These are phyloP conservation scores for Nephrotoma guestfalica DNA, from an alignment of 2,888 invertebrate genomes.

Conservation along the genomic window DNA sequence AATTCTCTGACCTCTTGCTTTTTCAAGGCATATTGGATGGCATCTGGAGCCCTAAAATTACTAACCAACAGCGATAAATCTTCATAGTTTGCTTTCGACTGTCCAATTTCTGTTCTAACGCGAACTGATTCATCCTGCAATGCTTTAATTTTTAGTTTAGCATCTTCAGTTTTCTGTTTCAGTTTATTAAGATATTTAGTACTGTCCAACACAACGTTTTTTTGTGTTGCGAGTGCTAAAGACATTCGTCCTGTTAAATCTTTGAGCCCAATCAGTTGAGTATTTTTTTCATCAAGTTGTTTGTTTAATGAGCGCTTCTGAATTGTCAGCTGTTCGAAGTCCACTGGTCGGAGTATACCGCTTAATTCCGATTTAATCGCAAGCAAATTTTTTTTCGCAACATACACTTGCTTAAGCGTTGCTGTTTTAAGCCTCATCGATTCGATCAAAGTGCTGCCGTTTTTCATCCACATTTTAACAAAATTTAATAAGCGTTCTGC, in stretches of 20 bases:
- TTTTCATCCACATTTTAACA: constrained; percentile 39
- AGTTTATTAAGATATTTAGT: constrained; percentile 29
- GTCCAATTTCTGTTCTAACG: constrained; percentile 27
- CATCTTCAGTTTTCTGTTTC: constrained; percentile 27
- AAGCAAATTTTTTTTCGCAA: constrained; percentile 25
- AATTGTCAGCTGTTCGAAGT: constrained; percentile 42
- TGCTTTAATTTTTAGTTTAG: constrained; percentile 28
- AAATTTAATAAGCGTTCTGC: constrained; percentile 35
- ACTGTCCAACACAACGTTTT: constrained; percentile 30
- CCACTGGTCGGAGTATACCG: constrained; percentile 37
- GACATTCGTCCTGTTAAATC: constrained; percentile 36
- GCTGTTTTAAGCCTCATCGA: constrained; percentile 37
- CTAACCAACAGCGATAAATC: constrained; percentile 25
- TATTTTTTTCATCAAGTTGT: constrained; percentile 37
- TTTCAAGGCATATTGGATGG: constrained; percentile 36
- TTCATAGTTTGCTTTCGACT: constrained; percentile 24
- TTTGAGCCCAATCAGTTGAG: constrained; percentile 37
- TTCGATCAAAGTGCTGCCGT: constrained; percentile 33
- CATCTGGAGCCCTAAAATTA: constrained; percentile 34
- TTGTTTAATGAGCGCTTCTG: constrained; percentile 35
- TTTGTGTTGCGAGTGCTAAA: constrained; percentile 35
- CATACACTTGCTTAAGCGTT: constrained; percentile 33
- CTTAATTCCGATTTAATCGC: constrained; percentile 36
- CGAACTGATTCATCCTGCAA: constrained; percentile 27
- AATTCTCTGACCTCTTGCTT: constrained; percentile 24